Conservation (phyloP, 2,113 vertebrate genomes). For the Anolis sagrei region DNA sequence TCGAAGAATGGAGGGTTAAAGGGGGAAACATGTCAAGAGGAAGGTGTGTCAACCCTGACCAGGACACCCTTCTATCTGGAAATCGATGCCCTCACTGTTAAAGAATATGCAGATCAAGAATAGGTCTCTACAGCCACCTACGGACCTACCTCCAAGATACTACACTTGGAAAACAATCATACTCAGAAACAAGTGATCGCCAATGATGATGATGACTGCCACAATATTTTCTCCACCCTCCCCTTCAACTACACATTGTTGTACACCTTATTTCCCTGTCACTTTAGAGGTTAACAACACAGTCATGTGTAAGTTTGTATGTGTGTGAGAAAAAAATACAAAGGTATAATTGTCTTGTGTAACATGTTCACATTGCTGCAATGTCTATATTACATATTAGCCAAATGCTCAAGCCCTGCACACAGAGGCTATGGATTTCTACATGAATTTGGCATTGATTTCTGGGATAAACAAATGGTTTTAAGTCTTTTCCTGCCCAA, state of each 20-base stretch:
- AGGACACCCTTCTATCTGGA: no score
- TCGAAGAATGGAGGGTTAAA: no score
- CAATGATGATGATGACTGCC: no score
- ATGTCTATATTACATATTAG: not conserved
- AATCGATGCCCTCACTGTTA: no score
- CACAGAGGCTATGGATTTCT: conserved; percentile 59
- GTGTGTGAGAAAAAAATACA: not conserved
- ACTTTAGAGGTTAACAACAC: not conserved
- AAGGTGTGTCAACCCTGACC: no score
- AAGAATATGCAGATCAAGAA: no score
- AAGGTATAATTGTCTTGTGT: not conserved
- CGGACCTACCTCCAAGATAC: no score
- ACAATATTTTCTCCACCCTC: no score
- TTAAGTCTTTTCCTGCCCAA: conserved; percentile 87
- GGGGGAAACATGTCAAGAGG: no score
- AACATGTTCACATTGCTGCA: not conserved
- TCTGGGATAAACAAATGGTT: conserved; percentile 89
- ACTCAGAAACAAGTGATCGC: no score
- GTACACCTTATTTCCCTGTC: not conserved
- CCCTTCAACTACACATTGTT: not conserved
- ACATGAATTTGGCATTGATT: conserved; percentile 86
- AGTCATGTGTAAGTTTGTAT: not conserved
- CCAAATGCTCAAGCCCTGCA: not conserved
- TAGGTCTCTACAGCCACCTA: no score
- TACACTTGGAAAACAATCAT: no score